A percentile compares a stretch with the other conserved stretches of the same genome.
phyloP scores from a whole-genome alignment of 2,797 vertebrate species.

The Mormyrus proboscirostris region DNA sequence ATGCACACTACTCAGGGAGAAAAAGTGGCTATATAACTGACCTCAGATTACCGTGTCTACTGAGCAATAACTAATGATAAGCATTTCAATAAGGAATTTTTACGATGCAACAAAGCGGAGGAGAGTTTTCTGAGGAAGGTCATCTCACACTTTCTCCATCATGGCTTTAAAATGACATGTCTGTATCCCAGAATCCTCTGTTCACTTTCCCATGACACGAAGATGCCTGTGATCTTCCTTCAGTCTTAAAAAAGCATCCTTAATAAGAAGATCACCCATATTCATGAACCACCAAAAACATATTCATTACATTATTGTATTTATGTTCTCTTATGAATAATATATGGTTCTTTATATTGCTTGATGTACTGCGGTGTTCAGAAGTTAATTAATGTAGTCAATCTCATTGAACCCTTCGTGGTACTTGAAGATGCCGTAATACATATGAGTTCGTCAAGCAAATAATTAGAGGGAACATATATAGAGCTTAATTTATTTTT shows the following conservation, averaged over 20 bases:
- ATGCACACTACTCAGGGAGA: neutral
- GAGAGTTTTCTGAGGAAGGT: neutral
- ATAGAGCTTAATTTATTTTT: constrained; percentile 7
- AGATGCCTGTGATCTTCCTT: constrained; percentile 32
- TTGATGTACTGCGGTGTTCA: constrained; percentile 13
- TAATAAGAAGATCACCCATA: constrained; percentile 44
- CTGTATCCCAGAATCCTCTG: neutral
- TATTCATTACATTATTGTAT: constrained; percentile 44
- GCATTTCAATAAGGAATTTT: neutral
- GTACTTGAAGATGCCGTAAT: constrained; percentile 33
- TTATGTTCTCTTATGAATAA: constrained; percentile 45
- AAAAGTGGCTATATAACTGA: neutral
- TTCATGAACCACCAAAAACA: constrained; percentile 47
- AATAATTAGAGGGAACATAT: neutral
- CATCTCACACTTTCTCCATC: neutral
- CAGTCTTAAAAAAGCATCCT: constrained; percentile 55
- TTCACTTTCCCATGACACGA: constrained; percentile 30
- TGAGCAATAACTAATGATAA: constrained; percentile 19
- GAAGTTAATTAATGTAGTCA: constrained; percentile 20
- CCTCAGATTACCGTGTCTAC: constrained; percentile 4
- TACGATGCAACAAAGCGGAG: neutral
- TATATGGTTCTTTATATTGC: constrained; percentile 48
- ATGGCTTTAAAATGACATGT: neutral
- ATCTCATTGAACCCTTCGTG: constrained; percentile 16
- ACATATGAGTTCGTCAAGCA: neutral